These are phyloP conservation scores for Thaumetopoea pityocampa DNA, from an alignment of 1,140 invertebrate species.

Conservation along the genomic window DNA sequence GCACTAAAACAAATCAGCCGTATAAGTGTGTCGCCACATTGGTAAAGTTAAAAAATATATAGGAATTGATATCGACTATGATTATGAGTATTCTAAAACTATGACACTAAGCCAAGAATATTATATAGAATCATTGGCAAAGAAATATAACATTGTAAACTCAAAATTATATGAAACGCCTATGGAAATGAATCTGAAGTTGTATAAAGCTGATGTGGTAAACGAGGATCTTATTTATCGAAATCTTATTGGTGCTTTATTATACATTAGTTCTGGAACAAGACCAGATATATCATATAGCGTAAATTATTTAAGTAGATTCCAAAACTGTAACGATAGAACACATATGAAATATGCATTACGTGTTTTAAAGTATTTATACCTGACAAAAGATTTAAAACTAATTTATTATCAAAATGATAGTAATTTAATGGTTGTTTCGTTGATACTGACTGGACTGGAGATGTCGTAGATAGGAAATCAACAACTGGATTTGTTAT, in stretches of 20 bases:
- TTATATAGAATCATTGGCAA: constrained; percentile 56
- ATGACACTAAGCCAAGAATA: constrained; percentile 48
- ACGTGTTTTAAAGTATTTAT: constrained; percentile 42
- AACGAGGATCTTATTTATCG: constrained; percentile 47
- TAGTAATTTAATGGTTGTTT: constrained; percentile 41
- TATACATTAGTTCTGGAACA: constrained; percentile 59
- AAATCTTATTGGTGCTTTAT: constrained; percentile 40
- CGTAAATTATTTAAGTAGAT: constrained; percentile 31
- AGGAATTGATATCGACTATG: constrained; percentile 42
- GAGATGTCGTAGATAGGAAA: constrained; percentile 49
- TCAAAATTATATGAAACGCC: constrained; percentile 45
- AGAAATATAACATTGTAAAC: constrained; percentile 48
- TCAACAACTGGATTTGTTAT: constrained; percentile 49
- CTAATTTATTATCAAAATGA: constrained; percentile 39
- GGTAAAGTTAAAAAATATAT: constrained; percentile 43
- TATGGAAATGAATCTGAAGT: constrained; percentile 63
- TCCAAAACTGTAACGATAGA: constrained; percentile 36
- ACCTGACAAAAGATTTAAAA: constrained; percentile 45
- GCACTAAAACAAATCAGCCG: too few species aligned
- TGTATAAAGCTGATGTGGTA: constrained; percentile 34
- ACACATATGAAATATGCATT: constrained; percentile 56
- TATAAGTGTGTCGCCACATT: too few species aligned
- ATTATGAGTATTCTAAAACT: constrained; percentile 26
- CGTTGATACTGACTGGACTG: constrained; percentile 52
- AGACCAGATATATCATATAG: constrained; percentile 45